Evolutionary conservation across 2,113 vertebrate genomes (phyloP).

Genomic region (Hucho hucho): DNA sequence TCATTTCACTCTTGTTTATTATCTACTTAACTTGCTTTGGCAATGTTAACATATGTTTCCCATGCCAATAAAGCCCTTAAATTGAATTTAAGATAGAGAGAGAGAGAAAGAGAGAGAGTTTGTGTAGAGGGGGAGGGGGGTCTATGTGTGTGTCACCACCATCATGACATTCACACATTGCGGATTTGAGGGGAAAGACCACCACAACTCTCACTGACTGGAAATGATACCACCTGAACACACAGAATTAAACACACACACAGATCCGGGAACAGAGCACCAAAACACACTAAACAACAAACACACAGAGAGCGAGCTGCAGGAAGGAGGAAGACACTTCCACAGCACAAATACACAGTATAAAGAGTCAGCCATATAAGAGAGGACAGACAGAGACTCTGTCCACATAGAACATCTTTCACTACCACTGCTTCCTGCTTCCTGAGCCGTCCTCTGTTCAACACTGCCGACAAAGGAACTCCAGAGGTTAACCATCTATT

Average conservation of each 20-base stretch:
- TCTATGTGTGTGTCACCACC: no score
- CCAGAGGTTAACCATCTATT: neutral
- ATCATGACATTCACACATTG: no score
- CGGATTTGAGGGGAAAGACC: no score
- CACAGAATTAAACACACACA: conserved; percentile 7
- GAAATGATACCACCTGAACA: neutral
- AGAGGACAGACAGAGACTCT: neutral
- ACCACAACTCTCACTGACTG: no score
- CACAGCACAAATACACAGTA: neutral
- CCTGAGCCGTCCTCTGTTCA: no score
- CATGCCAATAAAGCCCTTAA: no score
- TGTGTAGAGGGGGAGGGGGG: no score
- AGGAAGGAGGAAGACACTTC: neutral
- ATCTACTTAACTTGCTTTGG: no score
- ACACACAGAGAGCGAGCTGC: neutral
- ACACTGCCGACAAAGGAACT: neutral
- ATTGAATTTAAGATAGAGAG: no score
- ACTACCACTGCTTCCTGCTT: neutral
- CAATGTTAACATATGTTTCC: no score
- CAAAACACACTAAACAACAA: neutral
- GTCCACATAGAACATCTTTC: neutral
- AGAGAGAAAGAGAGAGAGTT: no score
- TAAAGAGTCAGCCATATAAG: neutral
- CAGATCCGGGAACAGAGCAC: neutral
- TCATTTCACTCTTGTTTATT: no score